phyloP scores from a whole-genome alignment of 2,113 vertebrate genomes.

The Barbus barbus region DNA sequence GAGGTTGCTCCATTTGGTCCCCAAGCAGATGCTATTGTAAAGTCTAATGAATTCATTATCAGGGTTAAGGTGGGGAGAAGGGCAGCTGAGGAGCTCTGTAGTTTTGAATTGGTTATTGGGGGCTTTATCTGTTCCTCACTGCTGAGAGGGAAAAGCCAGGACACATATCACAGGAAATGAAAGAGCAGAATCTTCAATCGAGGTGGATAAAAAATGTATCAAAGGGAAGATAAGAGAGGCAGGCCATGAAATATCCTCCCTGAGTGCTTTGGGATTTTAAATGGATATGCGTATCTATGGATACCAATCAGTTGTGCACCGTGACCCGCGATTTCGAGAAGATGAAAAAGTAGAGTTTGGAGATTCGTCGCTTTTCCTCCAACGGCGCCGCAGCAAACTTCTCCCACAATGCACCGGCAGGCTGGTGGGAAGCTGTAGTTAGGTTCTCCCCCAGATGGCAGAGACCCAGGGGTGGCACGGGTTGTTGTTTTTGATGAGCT shows the following conservation, averaged over 20 bases:
- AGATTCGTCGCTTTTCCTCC: slow-evolving; percentile 47
- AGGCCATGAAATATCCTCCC: slow-evolving; percentile 61
- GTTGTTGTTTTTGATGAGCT: slow-evolving; percentile 79
- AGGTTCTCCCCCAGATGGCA: slow-evolving; percentile 75
- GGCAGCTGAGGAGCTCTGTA: slow-evolving; percentile 41
- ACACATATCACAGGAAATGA: slow-evolving; percentile 63
- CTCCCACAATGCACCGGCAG: slow-evolving; percentile 62
- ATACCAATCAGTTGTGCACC: slow-evolving; percentile 55
- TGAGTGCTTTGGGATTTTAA: slow-evolving; percentile 58
- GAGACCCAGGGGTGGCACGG: slow-evolving; percentile 71
- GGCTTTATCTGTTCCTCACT: slow-evolving; percentile 53
- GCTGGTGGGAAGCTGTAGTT: slow-evolving; percentile 67
- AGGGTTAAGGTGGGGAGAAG: slow-evolving; percentile 50
- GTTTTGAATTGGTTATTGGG: slow-evolving; percentile 61
- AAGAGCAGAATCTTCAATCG: slow-evolving; percentile 63
- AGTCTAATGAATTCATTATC: slow-evolving; percentile 59
- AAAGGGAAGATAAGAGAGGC: slow-evolving; percentile 61
- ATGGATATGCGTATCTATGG: slow-evolving; percentile 63
- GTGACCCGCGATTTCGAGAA: slow-evolving; percentile 55
- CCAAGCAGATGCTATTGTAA: slow-evolving; percentile 42
- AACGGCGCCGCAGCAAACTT: slow-evolving; percentile 16
- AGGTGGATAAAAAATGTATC: slow-evolving; percentile 63
- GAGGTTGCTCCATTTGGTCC: slow-evolving; percentile 34
- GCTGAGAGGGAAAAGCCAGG: slow-evolving; percentile 53
- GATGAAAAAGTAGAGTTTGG: slow-evolving; percentile 53